These are phyloP conservation scores for Thereva unica DNA, from an alignment of 2,888 invertebrate species.

Conservation along the genomic window DNA sequence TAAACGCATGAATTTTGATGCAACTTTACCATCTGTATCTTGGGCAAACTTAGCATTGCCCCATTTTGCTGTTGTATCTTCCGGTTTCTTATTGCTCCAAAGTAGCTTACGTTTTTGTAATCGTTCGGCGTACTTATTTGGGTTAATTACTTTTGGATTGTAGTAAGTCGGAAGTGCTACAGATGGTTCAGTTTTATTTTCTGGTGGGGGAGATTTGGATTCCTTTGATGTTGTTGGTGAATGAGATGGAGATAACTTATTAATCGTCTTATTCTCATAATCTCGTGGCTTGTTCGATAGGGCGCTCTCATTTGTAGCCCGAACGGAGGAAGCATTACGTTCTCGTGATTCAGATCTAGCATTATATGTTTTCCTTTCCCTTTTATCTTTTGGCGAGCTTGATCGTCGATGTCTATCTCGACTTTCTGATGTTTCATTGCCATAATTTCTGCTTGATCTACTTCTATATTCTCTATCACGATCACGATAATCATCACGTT, in stretches of 20 bases:
- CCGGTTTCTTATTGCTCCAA: conserved; percentile 79
- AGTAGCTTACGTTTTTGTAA: conserved; percentile 89
- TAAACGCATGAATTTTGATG: conserved; percentile 91
- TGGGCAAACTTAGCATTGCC: conserved; percentile 85
- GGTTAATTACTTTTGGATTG: conserved; percentile 73
- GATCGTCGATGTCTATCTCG: conserved; percentile 30
- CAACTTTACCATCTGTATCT: conserved; percentile 89
- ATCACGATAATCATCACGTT: conserved; percentile 34
- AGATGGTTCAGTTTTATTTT: conserved; percentile 8
- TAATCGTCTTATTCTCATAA: conserved; percentile 56
- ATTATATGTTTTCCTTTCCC: conserved; percentile 22
- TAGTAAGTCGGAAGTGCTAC: conserved; percentile 68
- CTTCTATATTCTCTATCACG: conserved; percentile 28
- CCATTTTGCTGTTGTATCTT: conserved; percentile 65
- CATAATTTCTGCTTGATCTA: conserved; percentile 39
- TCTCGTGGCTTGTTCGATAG: conserved; percentile 47
- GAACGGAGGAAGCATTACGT: conserved; percentile 1
- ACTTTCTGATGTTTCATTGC: conserved; percentile 16
- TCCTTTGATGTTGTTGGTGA: conserved; percentile 16
- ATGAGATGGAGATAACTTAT: conserved; percentile 52
- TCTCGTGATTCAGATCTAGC: conserved; percentile 18
- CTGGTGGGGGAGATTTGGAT: not conserved
- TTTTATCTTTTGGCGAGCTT: conserved; percentile 30
- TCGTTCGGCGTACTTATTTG: conserved; percentile 83
- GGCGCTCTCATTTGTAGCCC: conserved; percentile 47